Evolutionary conservation across 2,888 invertebrate species (phyloP).

Genomic region (Nomada fabriciana): DNA sequence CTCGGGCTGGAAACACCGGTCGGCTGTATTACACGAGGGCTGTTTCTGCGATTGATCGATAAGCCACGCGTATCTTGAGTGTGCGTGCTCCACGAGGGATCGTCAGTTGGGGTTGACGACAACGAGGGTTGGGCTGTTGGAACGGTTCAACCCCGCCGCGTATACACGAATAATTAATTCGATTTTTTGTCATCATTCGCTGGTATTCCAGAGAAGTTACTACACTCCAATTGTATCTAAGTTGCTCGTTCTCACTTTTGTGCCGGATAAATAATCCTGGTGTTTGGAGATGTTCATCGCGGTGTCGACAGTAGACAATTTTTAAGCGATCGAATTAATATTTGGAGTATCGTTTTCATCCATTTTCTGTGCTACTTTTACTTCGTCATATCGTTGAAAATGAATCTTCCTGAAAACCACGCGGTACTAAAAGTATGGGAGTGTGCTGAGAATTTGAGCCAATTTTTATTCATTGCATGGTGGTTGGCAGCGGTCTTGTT

Average conservation of each 20-base stretch:
- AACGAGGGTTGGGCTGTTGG: conserved; percentile 55
- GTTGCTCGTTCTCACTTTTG: background rate
- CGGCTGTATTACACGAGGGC: conserved; percentile 64
- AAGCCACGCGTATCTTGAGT: conserved; percentile 64
- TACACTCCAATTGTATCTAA: no score
- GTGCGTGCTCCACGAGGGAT: conserved; percentile 59
- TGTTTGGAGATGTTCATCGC: no score
- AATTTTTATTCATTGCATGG: no score
- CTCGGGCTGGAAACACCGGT: conserved; percentile 64
- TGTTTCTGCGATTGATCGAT: conserved; percentile 75
- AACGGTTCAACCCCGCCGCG: conserved; percentile 39
- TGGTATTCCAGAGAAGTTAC: conserved; percentile 25
- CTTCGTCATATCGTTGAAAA: no score
- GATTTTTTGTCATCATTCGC: conserved; percentile 51
- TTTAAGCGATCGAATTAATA: no score
- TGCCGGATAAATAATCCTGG: no score
- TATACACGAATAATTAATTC: conserved; percentile 70
- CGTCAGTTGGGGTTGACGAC: conserved; percentile 59
- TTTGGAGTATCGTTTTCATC: no score
- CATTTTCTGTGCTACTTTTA: no score
- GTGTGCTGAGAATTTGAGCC: no score
- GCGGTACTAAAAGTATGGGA: no score
- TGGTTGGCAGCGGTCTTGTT: background rate
- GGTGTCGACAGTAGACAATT: no score
- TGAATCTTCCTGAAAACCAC: no score